phyloP scores from a whole-genome alignment of 1,140 invertebrate genomes.

The Papilio polytes region DNA sequence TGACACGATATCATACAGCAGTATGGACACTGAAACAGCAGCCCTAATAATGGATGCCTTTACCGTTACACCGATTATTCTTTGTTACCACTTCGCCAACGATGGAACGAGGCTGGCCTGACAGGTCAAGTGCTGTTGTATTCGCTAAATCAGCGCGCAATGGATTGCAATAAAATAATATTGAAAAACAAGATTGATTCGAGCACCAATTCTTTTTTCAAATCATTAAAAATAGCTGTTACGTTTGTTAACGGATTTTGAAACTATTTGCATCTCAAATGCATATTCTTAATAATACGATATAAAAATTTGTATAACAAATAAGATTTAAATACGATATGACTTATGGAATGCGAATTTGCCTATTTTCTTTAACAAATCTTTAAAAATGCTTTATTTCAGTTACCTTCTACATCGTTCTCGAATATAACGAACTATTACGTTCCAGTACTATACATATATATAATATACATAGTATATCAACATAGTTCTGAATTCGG shows the following conservation, averaged over 20 bases:
- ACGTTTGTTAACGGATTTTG: neutral
- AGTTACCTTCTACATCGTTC: neutral
- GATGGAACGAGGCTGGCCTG: neutral
- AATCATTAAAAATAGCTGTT: neutral
- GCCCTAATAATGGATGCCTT: neutral
- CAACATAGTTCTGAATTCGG: neutral
- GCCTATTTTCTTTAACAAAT: no score
- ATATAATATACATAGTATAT: no score
- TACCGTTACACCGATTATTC: neutral
- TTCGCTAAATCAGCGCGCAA: neutral
- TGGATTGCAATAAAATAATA: neutral
- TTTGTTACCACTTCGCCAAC: conserved; percentile 14
- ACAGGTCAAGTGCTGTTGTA: neutral
- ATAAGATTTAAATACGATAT: neutral
- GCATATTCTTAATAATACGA: no score
- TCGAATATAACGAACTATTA: neutral
- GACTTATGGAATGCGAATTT: neutral
- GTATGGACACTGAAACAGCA: neutral
- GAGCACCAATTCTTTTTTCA: neutral
- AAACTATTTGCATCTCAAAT: neutral
- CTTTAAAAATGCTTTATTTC: no score
- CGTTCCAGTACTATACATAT: neutral
- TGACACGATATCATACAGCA: neutral
- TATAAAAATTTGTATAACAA: neutral
- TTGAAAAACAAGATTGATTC: neutral